Conservation (phyloP, 2,113 vertebrate species). For the Cinclus mexicanus region DNA sequence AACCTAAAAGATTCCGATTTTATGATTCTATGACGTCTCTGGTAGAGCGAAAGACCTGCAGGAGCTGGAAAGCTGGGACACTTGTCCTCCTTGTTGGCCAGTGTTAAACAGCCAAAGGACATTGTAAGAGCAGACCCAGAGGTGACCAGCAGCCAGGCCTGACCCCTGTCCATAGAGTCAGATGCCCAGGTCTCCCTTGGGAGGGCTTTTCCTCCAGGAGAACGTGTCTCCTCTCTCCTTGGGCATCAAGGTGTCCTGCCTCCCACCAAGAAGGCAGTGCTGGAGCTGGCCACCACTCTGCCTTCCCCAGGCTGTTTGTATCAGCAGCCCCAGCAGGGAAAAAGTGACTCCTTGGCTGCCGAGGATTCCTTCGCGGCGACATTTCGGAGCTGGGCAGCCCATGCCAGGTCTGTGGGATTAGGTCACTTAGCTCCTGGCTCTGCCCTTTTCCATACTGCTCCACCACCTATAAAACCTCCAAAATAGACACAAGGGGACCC, state of each 20-base stretch:
- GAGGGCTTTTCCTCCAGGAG: background rate
- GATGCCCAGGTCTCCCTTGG: background rate
- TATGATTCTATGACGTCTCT: background rate
- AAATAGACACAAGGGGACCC: constrained; percentile 43
- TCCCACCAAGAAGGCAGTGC: background rate
- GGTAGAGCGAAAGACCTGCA: background rate
- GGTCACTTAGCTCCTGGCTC: constrained; percentile 30
- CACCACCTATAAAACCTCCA: constrained; percentile 9
- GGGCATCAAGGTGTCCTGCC: background rate
- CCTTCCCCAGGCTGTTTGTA: background rate
- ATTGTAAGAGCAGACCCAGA: background rate
- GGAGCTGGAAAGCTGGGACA: background rate
- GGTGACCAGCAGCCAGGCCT: background rate
- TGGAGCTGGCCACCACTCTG: background rate
- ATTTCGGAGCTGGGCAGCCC: background rate
- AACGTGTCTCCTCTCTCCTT: background rate
- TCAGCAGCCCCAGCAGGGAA: background rate
- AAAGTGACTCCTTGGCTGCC: background rate
- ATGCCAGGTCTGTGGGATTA: constrained; percentile 40
- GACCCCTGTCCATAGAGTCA: background rate
- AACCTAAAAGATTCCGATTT: accelerated
- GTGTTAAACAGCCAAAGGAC: background rate
- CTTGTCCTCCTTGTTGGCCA: background rate
- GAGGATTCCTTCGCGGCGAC: background rate
- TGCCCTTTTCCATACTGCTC: constrained; percentile 30